These are phyloP conservation scores for Stichodactyla helianthus DNA, from an alignment of 64 coral and sea anemone genomes.

Conservation along the genomic window DNA sequence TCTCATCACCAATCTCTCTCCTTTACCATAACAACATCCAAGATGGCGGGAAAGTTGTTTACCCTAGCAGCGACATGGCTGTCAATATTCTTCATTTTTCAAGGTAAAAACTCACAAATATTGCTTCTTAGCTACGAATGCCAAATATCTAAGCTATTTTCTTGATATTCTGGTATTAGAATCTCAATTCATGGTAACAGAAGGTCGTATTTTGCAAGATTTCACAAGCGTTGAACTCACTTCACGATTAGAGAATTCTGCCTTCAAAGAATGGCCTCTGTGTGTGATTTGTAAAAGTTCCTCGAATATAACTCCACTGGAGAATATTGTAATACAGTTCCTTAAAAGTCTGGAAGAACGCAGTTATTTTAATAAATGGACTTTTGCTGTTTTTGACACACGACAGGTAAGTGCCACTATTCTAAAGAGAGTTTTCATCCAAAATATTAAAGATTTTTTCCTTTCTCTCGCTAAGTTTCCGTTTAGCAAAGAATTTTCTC, in stretches of 20 bases:
- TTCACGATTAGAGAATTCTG: slow-evolving; percentile 11
- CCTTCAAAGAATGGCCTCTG: slow-evolving; percentile 19
- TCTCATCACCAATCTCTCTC: neutral
- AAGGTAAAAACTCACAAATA: neutral
- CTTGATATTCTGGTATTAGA: neutral
- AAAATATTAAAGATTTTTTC: too few relatives aligned
- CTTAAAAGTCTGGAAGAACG: neutral
- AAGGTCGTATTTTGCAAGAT: neutral
- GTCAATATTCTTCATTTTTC: neutral
- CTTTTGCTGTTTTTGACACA: slow-evolving; percentile 33
- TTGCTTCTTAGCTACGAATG: neutral
- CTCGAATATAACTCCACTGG: slow-evolving; percentile 4
- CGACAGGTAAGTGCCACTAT: slow-evolving; percentile 22
- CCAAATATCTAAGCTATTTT: neutral
- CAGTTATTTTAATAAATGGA: slow-evolving; percentile 52
- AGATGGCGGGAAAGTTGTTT: slow-evolving; percentile 34
- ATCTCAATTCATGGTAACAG: neutral
- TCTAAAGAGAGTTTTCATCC: too few relatives aligned
- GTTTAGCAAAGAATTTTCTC: too few relatives aligned
- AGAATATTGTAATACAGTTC: slow-evolving; percentile 28
- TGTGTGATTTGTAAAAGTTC: slow-evolving; percentile 41
- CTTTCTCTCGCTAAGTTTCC: too few relatives aligned
- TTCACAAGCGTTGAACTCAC: neutral
- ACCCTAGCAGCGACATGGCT: slow-evolving; percentile 3
- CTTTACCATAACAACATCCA: slow-evolving; percentile 13